Conservation (phyloP, 2,797 vertebrate species). For the Gymnocypris eckloni region DNA sequence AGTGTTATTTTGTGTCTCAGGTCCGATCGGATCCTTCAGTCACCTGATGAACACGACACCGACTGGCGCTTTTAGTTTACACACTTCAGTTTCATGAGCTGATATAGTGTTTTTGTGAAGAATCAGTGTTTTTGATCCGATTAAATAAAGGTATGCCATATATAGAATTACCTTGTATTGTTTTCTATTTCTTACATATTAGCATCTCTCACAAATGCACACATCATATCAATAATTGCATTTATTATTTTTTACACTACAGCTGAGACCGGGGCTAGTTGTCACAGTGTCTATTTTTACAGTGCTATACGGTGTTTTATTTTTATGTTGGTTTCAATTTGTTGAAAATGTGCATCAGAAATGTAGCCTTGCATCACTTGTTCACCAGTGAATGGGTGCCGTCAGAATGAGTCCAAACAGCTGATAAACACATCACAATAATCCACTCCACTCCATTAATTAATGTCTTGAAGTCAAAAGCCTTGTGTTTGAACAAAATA, state of each 20-base stretch:
- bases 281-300: background rate
- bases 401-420: background rate
- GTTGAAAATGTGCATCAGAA: background rate
- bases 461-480: background rate
- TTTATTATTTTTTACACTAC: background rate
- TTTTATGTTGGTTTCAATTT: background rate
- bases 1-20: slow-evolving; percentile 46
- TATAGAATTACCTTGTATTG: no score
- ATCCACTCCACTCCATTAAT: background rate
- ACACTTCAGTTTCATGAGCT: background rate
- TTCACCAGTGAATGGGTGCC: background rate
- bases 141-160: background rate
- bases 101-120: background rate
- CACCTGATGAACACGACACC: slow-evolving; percentile 25
- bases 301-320: background rate
- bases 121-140: background rate
- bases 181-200: background rate
- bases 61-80: slow-evolving; percentile 71
- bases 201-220: background rate
- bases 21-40: slow-evolving; percentile 46
- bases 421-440: background rate
- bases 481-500: background rate
- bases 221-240: background rate
- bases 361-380: background rate
- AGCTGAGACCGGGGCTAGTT: background rate